These are phyloP conservation scores for Ceryle rudis DNA, from an alignment of 2,797 vertebrate genomes.

Conservation along the genomic window DNA sequence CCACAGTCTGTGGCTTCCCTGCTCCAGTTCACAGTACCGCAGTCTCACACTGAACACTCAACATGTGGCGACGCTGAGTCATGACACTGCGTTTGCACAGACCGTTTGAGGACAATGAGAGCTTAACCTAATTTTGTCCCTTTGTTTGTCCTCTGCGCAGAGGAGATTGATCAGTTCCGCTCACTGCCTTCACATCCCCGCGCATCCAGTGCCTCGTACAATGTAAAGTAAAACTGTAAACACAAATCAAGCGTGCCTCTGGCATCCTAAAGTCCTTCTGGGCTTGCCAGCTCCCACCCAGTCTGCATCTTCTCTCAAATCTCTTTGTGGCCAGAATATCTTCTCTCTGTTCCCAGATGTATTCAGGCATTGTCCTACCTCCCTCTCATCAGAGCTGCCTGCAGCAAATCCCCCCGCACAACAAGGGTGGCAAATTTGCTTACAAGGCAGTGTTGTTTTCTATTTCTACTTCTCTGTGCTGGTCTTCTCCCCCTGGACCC, in stretches of 20 bases:
- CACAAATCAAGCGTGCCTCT: neutral
- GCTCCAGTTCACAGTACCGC: neutral
- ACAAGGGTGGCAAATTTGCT: neutral
- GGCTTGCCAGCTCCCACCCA: neutral
- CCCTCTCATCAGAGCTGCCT: neutral
- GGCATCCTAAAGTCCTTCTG: neutral
- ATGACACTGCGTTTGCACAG: neutral
- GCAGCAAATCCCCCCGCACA: slow-evolving; percentile 18
- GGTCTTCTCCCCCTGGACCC: neutral
- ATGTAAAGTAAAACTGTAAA: neutral
- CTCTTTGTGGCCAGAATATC: neutral
- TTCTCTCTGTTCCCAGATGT: neutral
- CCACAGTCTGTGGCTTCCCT: neutral
- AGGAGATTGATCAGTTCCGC: slow-evolving; percentile 17
- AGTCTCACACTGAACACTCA: neutral
- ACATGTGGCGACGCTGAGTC: slow-evolving; percentile 59
- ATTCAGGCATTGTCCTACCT: neutral
- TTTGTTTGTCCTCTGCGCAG: slow-evolving; percentile 43
- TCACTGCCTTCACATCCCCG: neutral
- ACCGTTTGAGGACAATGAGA: slow-evolving; percentile 37
- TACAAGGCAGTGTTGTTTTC: neutral
- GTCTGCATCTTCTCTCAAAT: neutral
- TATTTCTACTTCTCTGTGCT: neutral
- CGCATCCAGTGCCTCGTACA: neutral
- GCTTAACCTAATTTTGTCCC: slow-evolving; percentile 62